Percentiles rank a stretch among this genome's conserved stretches.
phyloP scores from a whole-genome alignment of 2,797 vertebrate genomes.

The Hydrolagus colliei region DNA sequence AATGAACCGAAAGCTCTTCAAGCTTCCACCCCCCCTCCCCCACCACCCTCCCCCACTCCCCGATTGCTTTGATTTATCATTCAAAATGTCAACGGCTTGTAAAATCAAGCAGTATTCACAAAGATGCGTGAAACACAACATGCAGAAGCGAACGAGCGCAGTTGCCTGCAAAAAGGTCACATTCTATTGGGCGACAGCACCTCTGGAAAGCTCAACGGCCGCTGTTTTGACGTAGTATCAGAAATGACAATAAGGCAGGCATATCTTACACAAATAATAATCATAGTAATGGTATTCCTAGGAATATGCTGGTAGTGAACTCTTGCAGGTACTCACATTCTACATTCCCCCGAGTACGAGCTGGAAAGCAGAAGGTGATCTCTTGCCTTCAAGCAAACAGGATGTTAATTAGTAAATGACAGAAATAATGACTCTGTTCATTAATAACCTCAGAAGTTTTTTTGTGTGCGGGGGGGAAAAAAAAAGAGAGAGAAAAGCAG shows the following conservation, averaged over 20 bases:
- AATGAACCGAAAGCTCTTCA: conserved; percentile 12
- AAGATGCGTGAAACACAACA: conserved; percentile 25
- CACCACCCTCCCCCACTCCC: no score
- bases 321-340: conserved; percentile 41
- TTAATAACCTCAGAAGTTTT: conserved; percentile 68
- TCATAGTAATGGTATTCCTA: conserved; percentile 78
- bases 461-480: conserved; percentile 61
- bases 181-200: conserved; percentile 43
- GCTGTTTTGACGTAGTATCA: conserved; percentile 60
- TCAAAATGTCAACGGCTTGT: conserved; percentile 33
- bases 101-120: conserved; percentile 33
- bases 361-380: conserved; percentile 53
- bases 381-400: conserved; percentile 52
- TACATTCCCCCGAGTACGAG: conserved; percentile 50
- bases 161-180: conserved; percentile 48
- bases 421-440: conserved; percentile 66
- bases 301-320: conserved; percentile 59
- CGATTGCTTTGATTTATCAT: conserved; percentile 7
- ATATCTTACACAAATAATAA: conserved; percentile 67
- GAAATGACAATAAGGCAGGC: conserved; percentile 69
- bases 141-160: conserved; percentile 29
- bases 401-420: conserved; percentile 60
- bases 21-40: background rate
- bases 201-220: conserved; percentile 43
- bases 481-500: conserved; percentile 43